Percentiles rank a stretch among this genome's conserved stretches.
Conservation (phyloP, 1,140 invertebrate genomes). For the Hylaeus anthracinus region DNA sequence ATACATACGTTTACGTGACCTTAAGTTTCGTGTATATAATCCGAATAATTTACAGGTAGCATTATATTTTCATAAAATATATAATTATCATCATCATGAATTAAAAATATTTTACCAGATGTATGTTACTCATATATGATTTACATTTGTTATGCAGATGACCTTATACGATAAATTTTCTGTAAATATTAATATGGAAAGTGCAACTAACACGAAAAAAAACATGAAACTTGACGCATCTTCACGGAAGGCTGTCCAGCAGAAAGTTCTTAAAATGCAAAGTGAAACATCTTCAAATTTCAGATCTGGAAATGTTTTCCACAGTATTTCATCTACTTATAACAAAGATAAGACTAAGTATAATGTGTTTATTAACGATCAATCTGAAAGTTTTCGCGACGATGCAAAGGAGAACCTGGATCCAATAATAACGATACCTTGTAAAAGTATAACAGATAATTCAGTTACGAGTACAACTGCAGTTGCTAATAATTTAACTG, state of each 20-base stretch:
- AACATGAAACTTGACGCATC: background rate
- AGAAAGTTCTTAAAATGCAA: background rate
- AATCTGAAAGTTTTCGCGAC: slow-evolving; percentile 28
- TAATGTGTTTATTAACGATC: background rate
- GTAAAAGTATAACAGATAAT: slow-evolving; percentile 23
- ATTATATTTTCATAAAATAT: background rate
- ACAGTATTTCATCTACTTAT: background rate
- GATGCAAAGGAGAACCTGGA: slow-evolving; percentile 67
- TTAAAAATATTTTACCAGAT: background rate
- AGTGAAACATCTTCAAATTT: slow-evolving; percentile 13
- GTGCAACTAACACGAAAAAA: background rate
- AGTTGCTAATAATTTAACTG: slow-evolving; percentile 24
- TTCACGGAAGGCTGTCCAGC: background rate
- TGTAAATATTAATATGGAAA: slow-evolving; percentile 62
- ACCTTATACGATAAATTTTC: slow-evolving; percentile 62
- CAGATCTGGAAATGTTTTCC: background rate
- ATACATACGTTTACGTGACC: slow-evolving; percentile 61
- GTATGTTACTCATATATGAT: background rate
- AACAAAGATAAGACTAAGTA: background rate
- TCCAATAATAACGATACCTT: slow-evolving; percentile 34
- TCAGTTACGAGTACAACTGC: background rate
- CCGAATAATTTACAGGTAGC: slow-evolving; percentile 66
- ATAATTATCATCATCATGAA: background rate
- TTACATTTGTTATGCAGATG: slow-evolving; percentile 59
- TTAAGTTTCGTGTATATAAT: slow-evolving; percentile 68